A percentile compares a stretch with the other conserved stretches of the same genome.
Evolutionary conservation across 2,113 vertebrate species (phyloP).

Genomic region (Marmota flaviventris): DNA sequence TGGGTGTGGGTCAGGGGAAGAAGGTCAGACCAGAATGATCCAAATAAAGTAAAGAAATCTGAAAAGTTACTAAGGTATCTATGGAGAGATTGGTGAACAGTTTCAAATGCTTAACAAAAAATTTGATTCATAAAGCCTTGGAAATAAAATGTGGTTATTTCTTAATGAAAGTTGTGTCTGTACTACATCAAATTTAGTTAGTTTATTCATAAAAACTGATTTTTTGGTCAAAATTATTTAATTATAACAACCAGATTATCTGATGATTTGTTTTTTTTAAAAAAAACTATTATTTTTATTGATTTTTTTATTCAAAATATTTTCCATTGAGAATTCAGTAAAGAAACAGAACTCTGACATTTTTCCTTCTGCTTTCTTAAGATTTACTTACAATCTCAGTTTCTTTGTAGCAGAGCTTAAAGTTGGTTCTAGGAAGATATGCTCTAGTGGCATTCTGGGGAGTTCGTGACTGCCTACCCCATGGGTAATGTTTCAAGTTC

Average conservation of each 20-base stretch:
- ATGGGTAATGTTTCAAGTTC: neutral
- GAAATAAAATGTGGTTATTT: neutral
- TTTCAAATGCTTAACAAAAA: neutral
- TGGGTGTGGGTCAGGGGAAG: neutral
- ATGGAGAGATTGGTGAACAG: neutral
- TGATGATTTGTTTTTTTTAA: neutral
- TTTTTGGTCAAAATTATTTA: neutral
- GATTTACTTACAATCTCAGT: neutral
- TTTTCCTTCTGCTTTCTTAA: neutral
- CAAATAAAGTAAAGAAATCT: neutral
- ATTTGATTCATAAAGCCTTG: neutral
- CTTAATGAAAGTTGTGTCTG: neutral
- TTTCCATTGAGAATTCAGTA: neutral
- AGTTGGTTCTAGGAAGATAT: fast-evolving
- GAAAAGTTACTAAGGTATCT: neutral
- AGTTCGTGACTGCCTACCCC: fast-evolving
- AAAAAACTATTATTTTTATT: neutral
- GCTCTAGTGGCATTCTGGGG: neutral
- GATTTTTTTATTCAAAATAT: neutral
- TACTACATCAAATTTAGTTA: neutral
- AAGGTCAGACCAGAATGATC: neutral
- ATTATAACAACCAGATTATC: neutral
- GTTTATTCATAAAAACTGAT: neutral
- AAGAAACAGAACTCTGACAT: neutral
- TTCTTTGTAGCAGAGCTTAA: neutral